Evolutionary conservation across 2,113 vertebrate species (phyloP).

Genomic region (Scopus umbretta): DNA sequence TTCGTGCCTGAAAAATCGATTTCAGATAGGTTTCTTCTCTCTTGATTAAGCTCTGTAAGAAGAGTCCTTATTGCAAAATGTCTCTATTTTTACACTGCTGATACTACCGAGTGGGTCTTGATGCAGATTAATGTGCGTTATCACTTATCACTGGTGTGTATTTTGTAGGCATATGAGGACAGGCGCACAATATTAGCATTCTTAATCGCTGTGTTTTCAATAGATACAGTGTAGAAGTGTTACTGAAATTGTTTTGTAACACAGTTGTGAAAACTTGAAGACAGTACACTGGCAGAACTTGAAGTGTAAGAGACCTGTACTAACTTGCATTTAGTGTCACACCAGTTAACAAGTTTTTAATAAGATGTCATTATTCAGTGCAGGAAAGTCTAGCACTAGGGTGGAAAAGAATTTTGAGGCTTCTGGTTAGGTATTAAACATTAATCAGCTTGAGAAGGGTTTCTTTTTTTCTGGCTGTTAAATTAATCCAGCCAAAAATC

Average conservation of each 20-base stretch:
- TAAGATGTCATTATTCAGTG: background rate
- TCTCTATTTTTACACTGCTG: background rate
- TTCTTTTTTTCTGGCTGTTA: background rate
- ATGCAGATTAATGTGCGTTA: background rate
- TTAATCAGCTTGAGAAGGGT: background rate
- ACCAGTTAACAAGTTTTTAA: background rate
- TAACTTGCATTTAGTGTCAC: background rate
- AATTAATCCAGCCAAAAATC: background rate
- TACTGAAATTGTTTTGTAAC: background rate
- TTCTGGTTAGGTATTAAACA: background rate
- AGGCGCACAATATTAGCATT: background rate
- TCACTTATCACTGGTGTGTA: background rate
- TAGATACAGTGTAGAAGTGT: background rate
- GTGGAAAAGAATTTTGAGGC: background rate
- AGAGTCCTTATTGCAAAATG: background rate
- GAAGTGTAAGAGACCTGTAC: background rate
- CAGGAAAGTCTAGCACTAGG: background rate
- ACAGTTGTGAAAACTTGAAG: background rate
- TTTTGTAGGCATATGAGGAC: background rate
- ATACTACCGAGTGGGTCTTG: background rate
- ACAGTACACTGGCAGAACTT: background rate
- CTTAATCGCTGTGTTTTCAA: background rate
- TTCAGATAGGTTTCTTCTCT: background rate
- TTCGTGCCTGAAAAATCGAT: background rate
- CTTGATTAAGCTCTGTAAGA: background rate